Evolutionary conservation across 2,888 invertebrate genomes (phyloP), one percentile per base, ranked within the genome.

Genomic region (Melinaea marsaeus): DNA sequence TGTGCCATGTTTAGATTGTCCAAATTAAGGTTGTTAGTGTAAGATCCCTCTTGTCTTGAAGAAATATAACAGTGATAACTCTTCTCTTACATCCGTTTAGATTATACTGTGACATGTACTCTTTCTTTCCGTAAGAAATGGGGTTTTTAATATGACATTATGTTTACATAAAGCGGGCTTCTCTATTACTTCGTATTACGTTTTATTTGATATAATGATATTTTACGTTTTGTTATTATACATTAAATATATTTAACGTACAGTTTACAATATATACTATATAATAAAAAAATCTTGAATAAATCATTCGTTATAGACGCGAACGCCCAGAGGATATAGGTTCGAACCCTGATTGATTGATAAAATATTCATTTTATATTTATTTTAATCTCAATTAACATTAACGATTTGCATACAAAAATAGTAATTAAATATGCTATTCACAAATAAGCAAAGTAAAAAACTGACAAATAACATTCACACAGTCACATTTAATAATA

Each of bases 11-110:
- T 86, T 85, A 82, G 83, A 87, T 86, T 85, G 80, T 77, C 77
- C 79, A 82, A 86, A 87, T 86, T 83, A 85, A 79, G 79, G 81
- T 75, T 74, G 76, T 79, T 75, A 78, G 77, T 74, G 76, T 75
- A 76, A 79, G 74, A 75, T 72, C 69, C 69, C 75, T 75, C 79
- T 77, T 76, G 74, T 51, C 51, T 51, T 72, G 74, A 72, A 75
- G 83, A 84, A 84, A 83, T 83, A 86, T 85, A 83, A 84, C 80
- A 79, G 77, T 75, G 77, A 84, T 85, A 79, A 84, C 81, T 86
- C 83, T 74, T 72, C 69, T 64, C 67, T 60, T 62, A 66, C 61
- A 69, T 72, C 65, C 63, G 67, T 72, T 68, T 61, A 62, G 64
- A 69, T 72, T 70, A 69, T 72, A 71, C 70, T 61, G 61, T 69